Evolutionary conservation across 30 jellyfish, hydroid and myxozoan species (phyloP).

Genomic region (Nemopilema nomurai): DNA sequence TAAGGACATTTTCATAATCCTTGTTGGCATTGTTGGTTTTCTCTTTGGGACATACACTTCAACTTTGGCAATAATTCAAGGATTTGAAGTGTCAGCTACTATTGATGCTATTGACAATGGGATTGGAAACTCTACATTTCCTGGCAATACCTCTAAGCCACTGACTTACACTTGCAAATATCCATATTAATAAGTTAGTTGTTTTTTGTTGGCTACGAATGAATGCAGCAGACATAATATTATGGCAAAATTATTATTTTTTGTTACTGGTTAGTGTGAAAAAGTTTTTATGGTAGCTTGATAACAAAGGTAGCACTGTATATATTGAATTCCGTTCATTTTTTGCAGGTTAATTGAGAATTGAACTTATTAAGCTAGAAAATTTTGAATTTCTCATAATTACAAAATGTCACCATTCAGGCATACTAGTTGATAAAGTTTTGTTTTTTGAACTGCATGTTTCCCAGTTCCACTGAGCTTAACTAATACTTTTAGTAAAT

Average conservation of each 20-base stretch:
- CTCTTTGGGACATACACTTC: constrained; percentile 86
- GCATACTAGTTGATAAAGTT: too few relatives aligned
- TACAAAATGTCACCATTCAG: too few relatives aligned
- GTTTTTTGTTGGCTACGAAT: not conserved
- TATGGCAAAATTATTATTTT: too few relatives aligned
- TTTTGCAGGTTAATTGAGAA: too few relatives aligned
- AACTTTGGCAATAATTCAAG: constrained; percentile 73
- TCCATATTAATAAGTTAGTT: constrained; percentile 5
- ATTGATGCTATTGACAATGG: not conserved
- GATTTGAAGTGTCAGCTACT: constrained; percentile 59
- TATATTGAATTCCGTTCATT: not conserved
- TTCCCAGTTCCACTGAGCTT: too few relatives aligned
- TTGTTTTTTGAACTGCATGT: too few relatives aligned
- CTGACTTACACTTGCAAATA: constrained; percentile 38
- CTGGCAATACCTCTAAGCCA: constrained; percentile 15
- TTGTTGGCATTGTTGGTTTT: constrained; percentile 79
- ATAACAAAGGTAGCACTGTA: not conserved
- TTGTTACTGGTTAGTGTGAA: too few relatives aligned
- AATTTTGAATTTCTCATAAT: too few relatives aligned
- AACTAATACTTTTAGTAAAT: too few relatives aligned
- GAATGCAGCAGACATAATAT: too few relatives aligned
- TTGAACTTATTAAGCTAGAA: too few relatives aligned
- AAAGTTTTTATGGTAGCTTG: not conserved
- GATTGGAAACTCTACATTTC: constrained; percentile 3
- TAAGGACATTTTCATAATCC: constrained; percentile 70